Percentiles rank a stretch among this genome's conserved stretches.
Evolutionary conservation across 2,888 invertebrate species (phyloP).

Genomic region (Thyatira batis): DNA sequence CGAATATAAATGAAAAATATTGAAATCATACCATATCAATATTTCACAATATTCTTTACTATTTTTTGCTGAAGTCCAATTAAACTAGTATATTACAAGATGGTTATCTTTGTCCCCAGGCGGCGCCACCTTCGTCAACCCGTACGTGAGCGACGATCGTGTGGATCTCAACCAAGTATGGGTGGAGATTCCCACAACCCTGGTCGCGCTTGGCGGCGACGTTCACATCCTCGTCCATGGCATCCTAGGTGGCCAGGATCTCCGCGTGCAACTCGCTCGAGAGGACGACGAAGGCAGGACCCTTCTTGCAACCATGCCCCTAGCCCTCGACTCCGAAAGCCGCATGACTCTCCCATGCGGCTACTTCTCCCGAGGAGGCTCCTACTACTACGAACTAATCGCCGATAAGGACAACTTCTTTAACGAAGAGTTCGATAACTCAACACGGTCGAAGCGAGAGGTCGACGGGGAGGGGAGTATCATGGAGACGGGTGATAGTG

Average conservation of each 20-base stretch:
- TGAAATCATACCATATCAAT: not conserved
- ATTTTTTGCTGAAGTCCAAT: not conserved
- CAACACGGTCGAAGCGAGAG: slow-evolving; percentile 52
- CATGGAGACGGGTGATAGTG: slow-evolving; percentile 68
- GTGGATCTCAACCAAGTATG: slow-evolving; percentile 75
- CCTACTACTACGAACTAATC: slow-evolving; percentile 71
- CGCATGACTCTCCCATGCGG: slow-evolving; percentile 86
- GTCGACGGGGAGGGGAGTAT: slow-evolving; percentile 54
- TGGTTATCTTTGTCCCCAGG: slow-evolving; percentile 48
- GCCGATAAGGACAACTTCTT: slow-evolving; percentile 60
- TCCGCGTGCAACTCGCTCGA: slow-evolving; percentile 72
- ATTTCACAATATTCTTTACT: no score
- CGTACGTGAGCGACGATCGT: slow-evolving; percentile 62
- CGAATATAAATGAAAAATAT: not conserved
- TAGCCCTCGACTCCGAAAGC: slow-evolving; percentile 76
- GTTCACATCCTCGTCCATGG: slow-evolving; percentile 86
- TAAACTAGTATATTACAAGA: not conserved
- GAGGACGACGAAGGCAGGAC: slow-evolving; percentile 74
- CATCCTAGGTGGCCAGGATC: slow-evolving; percentile 57
- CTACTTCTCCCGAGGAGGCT: slow-evolving; percentile 88
- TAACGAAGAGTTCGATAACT: slow-evolving; percentile 51
- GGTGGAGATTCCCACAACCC: slow-evolving; percentile 87
- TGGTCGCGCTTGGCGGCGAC: slow-evolving; percentile 91
- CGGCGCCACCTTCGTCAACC: slow-evolving; percentile 66
- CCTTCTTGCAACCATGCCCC: slow-evolving; percentile 69